phyloP scores from a whole-genome alignment of 2,888 invertebrate genomes.

The Synanthedon andrenaeformis region DNA sequence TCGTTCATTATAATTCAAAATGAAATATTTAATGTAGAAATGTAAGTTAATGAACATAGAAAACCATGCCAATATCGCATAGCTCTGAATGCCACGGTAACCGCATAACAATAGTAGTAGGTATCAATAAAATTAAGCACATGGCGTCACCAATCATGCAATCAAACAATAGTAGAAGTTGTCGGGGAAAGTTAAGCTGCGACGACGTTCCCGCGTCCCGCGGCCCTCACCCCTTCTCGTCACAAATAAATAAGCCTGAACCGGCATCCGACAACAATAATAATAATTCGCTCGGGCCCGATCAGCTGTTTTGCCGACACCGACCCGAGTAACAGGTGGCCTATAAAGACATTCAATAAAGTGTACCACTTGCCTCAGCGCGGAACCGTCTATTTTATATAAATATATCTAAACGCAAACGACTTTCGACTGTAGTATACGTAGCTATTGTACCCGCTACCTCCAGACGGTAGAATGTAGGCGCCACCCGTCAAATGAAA shows the following conservation, averaged over 20 bases:
- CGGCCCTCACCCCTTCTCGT: conserved; percentile 33
- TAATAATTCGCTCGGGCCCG: conserved; percentile 63
- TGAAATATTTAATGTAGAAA: too few relatives aligned
- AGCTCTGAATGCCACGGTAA: too few relatives aligned
- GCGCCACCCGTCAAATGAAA: too few relatives aligned
- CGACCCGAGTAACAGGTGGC: conserved; percentile 70
- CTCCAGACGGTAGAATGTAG: too few relatives aligned
- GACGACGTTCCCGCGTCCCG: conserved; percentile 27
- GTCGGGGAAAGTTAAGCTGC: conserved; percentile 45
- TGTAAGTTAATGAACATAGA: too few relatives aligned
- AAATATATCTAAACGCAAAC: conserved; percentile 27
- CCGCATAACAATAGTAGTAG: not conserved
- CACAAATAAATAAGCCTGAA: conserved; percentile 62
- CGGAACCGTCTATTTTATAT: conserved; percentile 57
- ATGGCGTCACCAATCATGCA: conserved; percentile 15
- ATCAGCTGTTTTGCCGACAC: conserved; percentile 67
- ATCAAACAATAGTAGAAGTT: conserved; percentile 37
- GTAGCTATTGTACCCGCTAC: too few relatives aligned
- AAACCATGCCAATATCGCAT: too few relatives aligned
- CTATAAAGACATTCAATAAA: conserved; percentile 71
- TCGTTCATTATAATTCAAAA: too few relatives aligned
- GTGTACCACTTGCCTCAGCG: conserved; percentile 64
- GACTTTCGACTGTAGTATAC: too few relatives aligned
- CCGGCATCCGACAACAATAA: conserved; percentile 60
- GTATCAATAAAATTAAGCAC: conserved; percentile 3